Evolutionary conservation across 2,888 invertebrate genomes (phyloP), one percentile per base, ranked within the genome.

Genomic region (Sphecodes monilicornis): DNA sequence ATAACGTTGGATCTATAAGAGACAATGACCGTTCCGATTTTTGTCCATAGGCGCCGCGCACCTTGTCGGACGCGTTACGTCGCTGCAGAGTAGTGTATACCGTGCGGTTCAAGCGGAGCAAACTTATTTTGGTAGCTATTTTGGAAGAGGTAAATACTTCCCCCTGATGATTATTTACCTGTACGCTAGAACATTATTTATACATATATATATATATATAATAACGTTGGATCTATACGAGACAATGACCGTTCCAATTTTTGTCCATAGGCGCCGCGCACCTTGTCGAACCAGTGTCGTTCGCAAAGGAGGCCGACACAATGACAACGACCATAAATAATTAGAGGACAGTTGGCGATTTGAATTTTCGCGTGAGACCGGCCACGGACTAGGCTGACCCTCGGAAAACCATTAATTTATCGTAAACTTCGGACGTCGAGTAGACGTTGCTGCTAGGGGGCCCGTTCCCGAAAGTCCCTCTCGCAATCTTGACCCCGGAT

Each of bases 361-460:
- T 89, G 88, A 91, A 92, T 92, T 91, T 91, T 88, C 88, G 81
- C 89, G 90, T 91, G 92, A 90, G 92, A 92, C 81, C 86, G 86
- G 76, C 73, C 76, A 46, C 50, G 39, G 79, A 80, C 71, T 79
- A 78, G 77, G 79, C 75, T 73, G 86, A 86, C 86, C 86, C 91
- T 82, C 85, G 92, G 90, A 93, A 92, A 93, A 92, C 92, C 93
- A 94, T 94, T 94, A 94, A 94, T 94, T 93, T 92, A 92, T 93
- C 94, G 93, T 92, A 92, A 94, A 93, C 90, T n/a, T 91, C 90
- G 89, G 78, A 90, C 82, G 88, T 85, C 86, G 78, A 83, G 76
- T 82, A 80, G 85, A 79, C 78, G 86, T 78, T 82, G 85, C 78
- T 69, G 75, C 60, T 32, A 82, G 80, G 88, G 88, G 90, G 76